Percentiles rank a stretch among this genome's conserved stretches.
Conservation (phyloP, 2,113 vertebrate genomes). For the Etheostoma spectabile region DNA sequence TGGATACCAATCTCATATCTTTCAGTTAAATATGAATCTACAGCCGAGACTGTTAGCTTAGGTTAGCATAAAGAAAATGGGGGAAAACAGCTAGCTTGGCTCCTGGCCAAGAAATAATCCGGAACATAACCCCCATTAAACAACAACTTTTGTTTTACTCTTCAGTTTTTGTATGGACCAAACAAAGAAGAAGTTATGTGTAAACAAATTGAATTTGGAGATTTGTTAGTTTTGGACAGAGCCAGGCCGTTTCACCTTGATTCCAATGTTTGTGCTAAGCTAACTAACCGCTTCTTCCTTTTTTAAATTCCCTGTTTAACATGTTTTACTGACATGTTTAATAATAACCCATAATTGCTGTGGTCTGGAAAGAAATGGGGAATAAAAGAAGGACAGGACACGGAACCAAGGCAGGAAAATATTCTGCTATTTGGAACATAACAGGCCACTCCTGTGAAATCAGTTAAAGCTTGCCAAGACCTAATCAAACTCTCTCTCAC, state of each 20-base stretch:
- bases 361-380: slow-evolving; percentile 5
- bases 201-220: background rate
- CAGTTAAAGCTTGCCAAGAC: slow-evolving; percentile 40
- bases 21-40: background rate
- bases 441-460: slow-evolving; percentile 56
- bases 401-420: slow-evolving; percentile 5
- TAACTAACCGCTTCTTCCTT: background rate
- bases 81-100: background rate
- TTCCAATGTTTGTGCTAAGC: background rate
- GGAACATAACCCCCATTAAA: background rate
- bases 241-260: background rate
- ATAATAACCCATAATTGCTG: background rate
- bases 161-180: background rate
- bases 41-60: background rate
- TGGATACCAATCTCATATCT: background rate
- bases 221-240: background rate
- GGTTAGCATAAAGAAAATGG: background rate
- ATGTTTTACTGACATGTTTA: background rate
- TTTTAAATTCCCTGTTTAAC: slow-evolving; percentile 3
- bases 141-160: background rate
- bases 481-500: slow-evolving; percentile 44
- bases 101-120: background rate
- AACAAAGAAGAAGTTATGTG: background rate
- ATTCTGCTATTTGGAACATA: slow-evolving; percentile 40
- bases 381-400: slow-evolving; percentile 13